These are phyloP conservation scores for Digitonthophagus gazella DNA, from an alignment of 2,888 invertebrate genomes.

Conservation along the genomic window DNA sequence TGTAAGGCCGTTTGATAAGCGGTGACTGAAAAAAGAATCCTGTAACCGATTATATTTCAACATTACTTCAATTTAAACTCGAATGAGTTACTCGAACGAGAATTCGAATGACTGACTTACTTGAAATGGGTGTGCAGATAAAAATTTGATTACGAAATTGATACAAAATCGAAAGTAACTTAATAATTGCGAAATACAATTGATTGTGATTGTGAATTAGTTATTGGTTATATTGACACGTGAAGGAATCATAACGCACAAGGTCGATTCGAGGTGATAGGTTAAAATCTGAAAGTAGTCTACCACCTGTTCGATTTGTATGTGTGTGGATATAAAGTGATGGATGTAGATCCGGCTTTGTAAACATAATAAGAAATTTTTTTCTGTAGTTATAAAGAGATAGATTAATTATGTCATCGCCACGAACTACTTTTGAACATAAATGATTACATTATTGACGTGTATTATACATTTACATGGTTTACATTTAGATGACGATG, in stretches of 20 bases:
- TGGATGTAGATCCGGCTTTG: not conserved
- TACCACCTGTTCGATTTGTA: not conserved
- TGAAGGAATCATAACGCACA: slow-evolving; percentile 8
- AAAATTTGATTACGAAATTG: not conserved
- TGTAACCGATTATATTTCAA: no score
- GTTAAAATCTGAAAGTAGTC: slow-evolving; percentile 8
- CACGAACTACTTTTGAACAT: not conserved
- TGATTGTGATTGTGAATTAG: no score
- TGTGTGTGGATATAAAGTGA: not conserved
- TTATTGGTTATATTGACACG: no score
- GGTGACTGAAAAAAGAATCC: no score
- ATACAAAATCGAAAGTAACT: not conserved
- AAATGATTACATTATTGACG: not conserved
- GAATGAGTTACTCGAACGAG: no score
- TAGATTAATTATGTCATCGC: not conserved
- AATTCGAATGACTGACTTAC: no score
- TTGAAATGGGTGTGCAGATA: no score
- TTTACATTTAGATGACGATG: no score
- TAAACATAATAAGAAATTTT: not conserved
- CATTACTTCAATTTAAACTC: no score
- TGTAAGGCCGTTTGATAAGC: no score
- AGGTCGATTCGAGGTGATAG: slow-evolving; percentile 17
- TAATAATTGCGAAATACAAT: not conserved
- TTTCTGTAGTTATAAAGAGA: not conserved
- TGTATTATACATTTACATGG: not conserved